Conservation (phyloP, 2,797 vertebrate genomes). For the Pteronotus mesoamericanus region DNA sequence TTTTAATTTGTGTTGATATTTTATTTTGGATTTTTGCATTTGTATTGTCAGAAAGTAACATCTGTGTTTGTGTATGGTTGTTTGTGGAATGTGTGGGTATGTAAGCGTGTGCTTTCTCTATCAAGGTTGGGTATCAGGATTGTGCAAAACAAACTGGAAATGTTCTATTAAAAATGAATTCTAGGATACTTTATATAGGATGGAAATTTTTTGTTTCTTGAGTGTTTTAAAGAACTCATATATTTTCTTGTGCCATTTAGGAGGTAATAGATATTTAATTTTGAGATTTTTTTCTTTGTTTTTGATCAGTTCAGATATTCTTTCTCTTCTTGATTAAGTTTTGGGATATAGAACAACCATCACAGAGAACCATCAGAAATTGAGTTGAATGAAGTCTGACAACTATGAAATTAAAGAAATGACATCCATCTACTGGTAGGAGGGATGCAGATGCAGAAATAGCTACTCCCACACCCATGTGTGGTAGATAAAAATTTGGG, state of each 20-base stretch:
- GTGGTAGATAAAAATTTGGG: not conserved
- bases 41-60: not conserved
- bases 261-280: conserved; percentile 21
- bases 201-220: not conserved
- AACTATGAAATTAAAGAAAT: not conserved
- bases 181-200: not conserved
- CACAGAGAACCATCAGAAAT: not conserved
- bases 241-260: conserved; percentile 15
- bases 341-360: not conserved
- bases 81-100: not conserved
- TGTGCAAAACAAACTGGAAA: not conserved
- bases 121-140: not conserved
- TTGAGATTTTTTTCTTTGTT: conserved; percentile 27
- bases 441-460: not conserved
- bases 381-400: not conserved
- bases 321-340: conserved; percentile 16
- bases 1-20: not conserved
- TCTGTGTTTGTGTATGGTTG: not conserved
- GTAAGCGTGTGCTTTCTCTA: not conserved
- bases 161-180: not conserved
- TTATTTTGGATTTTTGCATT: conserved; percentile 14
- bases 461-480: not conserved
- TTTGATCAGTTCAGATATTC: not conserved
- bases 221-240: not conserved
- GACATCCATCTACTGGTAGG: not conserved